Evolutionary conservation across 2,888 invertebrate genomes (phyloP).

Genomic region (Anthrax anthrax): DNA sequence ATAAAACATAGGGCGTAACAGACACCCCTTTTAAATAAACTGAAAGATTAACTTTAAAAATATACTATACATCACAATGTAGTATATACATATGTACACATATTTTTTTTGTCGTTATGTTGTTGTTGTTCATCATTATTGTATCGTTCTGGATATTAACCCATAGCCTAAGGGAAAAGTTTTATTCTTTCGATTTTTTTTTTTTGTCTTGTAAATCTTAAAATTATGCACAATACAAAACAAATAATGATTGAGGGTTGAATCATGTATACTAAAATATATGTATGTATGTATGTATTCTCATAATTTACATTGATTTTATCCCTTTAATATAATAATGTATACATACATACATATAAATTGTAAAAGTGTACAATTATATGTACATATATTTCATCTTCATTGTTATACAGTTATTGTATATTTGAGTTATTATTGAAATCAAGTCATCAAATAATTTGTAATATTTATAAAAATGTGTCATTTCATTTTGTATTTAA

Average conservation of each 20-base stretch:
- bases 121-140: no score
- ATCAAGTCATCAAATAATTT: slow-evolving; percentile 11
- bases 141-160: background rate
- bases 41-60: no score
- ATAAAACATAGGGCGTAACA: no score
- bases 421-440: background rate
- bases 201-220: no score
- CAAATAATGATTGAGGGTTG: background rate
- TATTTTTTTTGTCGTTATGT: no score
- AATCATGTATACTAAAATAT: background rate
- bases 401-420: background rate
- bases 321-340: background rate
- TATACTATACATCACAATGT: no score
- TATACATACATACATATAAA: no score
- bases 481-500: no score
- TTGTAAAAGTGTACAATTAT: no score
- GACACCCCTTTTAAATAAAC: no score
- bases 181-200: no score
- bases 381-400: background rate
- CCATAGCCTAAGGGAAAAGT: background rate
- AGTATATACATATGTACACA: no score
- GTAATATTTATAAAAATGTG: slow-evolving; percentile 6
- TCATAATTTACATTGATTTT: background rate
- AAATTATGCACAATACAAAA: background rate
- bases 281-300: background rate